Base-by-base conservation (phyloP, 2,797 vertebrate genomes). In the Zalophus californianus region DNA sequence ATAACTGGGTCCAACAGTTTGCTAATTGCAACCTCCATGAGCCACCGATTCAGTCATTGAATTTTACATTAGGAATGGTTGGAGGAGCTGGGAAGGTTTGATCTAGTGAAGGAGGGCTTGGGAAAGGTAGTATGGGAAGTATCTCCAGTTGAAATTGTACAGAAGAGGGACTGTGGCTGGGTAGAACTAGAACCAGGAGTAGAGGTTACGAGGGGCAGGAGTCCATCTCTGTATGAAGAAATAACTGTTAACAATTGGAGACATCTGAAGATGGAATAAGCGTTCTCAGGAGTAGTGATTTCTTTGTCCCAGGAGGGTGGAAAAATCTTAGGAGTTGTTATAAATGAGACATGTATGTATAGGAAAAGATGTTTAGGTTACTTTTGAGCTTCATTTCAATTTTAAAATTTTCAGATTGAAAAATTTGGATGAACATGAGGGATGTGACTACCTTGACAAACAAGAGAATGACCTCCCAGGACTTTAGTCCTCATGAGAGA, bases 1-100 rank as follows among this genome's bases (percentile, higher is more conserved):
- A n/a, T 66, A 77, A n/a, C 27, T 32, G 41, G 16, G 29, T 38
- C 50, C 15, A 27, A 27, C 35, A 12, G 75, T 73, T 66, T 78
- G 52, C 29, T 80, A 38, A 32, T 84, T 68, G 50, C 68, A 83
- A 14, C 41, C 8, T 44, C n/a, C 48, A 16, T 0, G 7, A 78
- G 41, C 41, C 38, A 25, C 75, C 23, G 27, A 11, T 2, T 68
- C 41, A 7, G 48, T 60, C 83, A 50, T 4, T 56, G 48, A 58
- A 21, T 75, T 95, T 79, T 41, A 6, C 35, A 2, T 23, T 29
- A 96, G 83, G 94, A 94, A 64, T 89, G 72, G 73, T 79, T 94
- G 86, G 97, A 93, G 96, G 7, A 41, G 97, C 87, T 29, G 32
- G 54, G 29, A 54, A 32, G 52, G 16, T 70, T 86, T 48, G 11